Base-by-base conservation (phyloP, 2,888 invertebrate species). In the Lysandra bellargus region DNA sequence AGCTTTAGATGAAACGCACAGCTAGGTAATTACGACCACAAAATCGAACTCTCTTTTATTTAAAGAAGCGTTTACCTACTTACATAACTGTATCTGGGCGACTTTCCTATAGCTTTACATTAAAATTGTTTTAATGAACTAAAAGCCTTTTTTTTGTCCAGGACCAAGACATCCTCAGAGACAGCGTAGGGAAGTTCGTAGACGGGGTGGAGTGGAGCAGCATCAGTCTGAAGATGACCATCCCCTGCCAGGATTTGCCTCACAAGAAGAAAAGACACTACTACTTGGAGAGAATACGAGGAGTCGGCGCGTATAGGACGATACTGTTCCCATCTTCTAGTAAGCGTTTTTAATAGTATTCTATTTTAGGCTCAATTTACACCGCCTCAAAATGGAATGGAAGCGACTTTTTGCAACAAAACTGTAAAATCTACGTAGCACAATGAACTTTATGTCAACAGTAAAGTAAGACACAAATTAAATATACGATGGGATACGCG, bases 201-300 rank as follows among this genome's bases (percentile, higher is more conserved):
- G 89, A 89, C 49, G 90, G 92, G 79, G 79, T 92, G 2, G 88
- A 89, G 80, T 92, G 92, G 92, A 88, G 90, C 57, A 88, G 85
- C 3, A 81, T 92, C 30, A 83, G 88, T 0, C 81, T 92, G 72
- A 92, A 90, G 83, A 92, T 92, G 92, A 88, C 89, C 82, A 90
- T 91, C 23, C 92, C 92, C 0, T 92, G 92, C 82, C 81, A 84
- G 4, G 85, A 80, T 60, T 80, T 82, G 17, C 84, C 85, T 30
- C 81, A 85, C 2, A 90, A 88, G 80, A 87, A 84, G 78, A 88
- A 87, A 1, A 85, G 88, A 14, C 87, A 87, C 80, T 92, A 91
- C 82, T 93, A 88, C 82, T 82, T 93, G 64, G 92, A 92, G 82
- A 87, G 84, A 78, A 85, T 91, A 1, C 88, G 87, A n/a, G 86